Evolutionary conservation across 2,888 invertebrate genomes (phyloP), one percentile per base, ranked within the genome.

Genomic region (Campoplex capitator): DNA sequence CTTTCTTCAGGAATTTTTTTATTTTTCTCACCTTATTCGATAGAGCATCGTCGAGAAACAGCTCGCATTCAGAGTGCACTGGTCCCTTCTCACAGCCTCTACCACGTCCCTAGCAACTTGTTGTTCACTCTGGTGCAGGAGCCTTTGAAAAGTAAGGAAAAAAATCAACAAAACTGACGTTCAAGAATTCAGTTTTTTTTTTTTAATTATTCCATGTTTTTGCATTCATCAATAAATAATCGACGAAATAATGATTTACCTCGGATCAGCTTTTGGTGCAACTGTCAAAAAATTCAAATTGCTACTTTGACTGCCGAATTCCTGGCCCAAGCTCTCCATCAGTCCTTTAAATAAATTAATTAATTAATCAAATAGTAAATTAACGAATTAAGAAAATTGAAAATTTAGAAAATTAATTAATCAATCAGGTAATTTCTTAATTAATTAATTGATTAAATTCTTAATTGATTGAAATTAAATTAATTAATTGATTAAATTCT

Each of bases 281-380:
- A 94, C 90, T 0, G 93, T 90, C 58, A 94, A 90, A 67, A 94
- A 94, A 62, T 91, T 92, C 2, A 94, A 89, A 23, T 90, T 90
- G 73, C 89, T 90, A 23, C 86, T 90, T 18, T 88, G 84, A 42
- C 89, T 88, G 76, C 89, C 89, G 73, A 94, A 91, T 51, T 92
- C 90, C 6, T 92, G 89, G 51, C 92, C 90, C 75, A 94, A 87
- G 77, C 91, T 92, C 62, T 92, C 93, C 91, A 94, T 93, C 1
- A 94, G 87, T 75, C 93, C 94, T 94, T n/a, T 80, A 85, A 51
- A 56, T 35, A 75, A 73, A 70, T 8, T 35, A 58, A 54, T 77
- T 16, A 51, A 28, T 67, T 38, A 45, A 42, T 70, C 42, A 38
- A 11, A n/a, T 67, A 75, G 23, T 35, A 45, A 13, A 48, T 38